Base-by-base conservation (phyloP, 2,888 invertebrate genomes). In the Drosophila imparisetae region DNA sequence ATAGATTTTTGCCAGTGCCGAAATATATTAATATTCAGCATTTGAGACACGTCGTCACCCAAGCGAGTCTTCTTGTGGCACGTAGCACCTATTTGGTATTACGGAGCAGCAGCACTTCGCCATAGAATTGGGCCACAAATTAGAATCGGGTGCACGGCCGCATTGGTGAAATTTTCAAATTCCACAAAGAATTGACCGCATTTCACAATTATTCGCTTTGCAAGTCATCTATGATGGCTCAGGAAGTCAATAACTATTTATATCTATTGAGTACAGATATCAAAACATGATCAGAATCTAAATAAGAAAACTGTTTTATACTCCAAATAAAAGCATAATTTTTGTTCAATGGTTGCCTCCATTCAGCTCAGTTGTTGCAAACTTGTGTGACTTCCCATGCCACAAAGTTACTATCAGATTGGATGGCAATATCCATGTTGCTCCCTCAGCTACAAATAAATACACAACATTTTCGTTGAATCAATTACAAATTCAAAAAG, bases 21-120 rank as follows among this genome's bases (percentile, higher is more conserved):
- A 66, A 38, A 50, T 57, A 30, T 24, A 49, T n/a, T 40, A 0
- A 29, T 27, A 24, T 55, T 86, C 66, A 53, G 54, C 60, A 87
- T 87, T 74, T 78, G 34, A 48, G 7, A 7, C 72, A 75, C 78
- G 79, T 45, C 54, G n/a, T 45, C 49, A 55, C 72, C 71, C 78
- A 81, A 75, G 72, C 72, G 75, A 82, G 77, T 88, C 78, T 74
- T 73, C 64, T 48, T n/a, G 40, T 34, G 42, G 75, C 80, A 84
- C 76, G 82, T 74, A 72, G 63, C 60, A 67, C 57, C 83, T 82
- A 81, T 85, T 88, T 87, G 80, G 80, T 89, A 89, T 87, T 85
- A 81, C 79, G 67, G 77, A 75, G 79, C 80, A 78, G 78, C 80
- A 78, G 77, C 71, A 52, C 55, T 62, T 48, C 29, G 30, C 32